A percentile compares a stretch with the other conserved stretches of the same genome.
phyloP scores from a whole-genome alignment of 2,797 vertebrate species.

The Corythornis leucogaster region DNA sequence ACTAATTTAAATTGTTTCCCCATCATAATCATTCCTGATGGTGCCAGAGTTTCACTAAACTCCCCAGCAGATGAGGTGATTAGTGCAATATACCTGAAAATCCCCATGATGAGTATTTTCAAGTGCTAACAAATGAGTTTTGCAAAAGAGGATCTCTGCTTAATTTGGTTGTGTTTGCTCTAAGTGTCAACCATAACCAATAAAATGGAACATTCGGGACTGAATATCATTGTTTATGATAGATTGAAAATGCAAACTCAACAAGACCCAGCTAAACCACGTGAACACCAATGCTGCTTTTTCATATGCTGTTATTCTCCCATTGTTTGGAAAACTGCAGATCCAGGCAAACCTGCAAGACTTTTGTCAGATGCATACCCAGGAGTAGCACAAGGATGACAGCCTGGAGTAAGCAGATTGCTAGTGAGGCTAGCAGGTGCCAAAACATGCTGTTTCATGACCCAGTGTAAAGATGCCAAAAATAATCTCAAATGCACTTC shows the following conservation, averaged over 20 bases:
- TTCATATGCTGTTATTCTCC: background rate
- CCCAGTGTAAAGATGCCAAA: constrained; percentile 55
- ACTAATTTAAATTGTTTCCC: background rate
- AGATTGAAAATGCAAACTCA: background rate
- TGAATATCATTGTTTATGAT: background rate
- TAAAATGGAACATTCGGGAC: background rate
- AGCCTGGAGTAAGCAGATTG: constrained; percentile 56
- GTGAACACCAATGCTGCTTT: background rate
- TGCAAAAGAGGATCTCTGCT: background rate
- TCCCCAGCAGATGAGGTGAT: background rate
- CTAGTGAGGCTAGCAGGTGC: constrained; percentile 52
- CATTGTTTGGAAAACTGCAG: background rate
- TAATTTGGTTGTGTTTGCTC: background rate
- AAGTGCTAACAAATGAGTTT: background rate
- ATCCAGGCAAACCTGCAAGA: constrained; percentile 35
- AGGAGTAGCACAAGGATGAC: constrained; percentile 35
- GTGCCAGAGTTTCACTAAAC: background rate
- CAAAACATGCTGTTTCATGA: constrained; percentile 56
- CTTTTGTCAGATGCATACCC: constrained; percentile 34
- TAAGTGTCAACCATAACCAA: background rate
- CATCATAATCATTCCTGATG: background rate
- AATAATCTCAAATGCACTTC: constrained; percentile 35
- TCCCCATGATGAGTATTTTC: background rate
- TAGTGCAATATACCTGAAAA: background rate
- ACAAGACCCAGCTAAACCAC: background rate